Base-by-base conservation (phyloP, 2,113 vertebrate genomes). In the Passer montanus region DNA sequence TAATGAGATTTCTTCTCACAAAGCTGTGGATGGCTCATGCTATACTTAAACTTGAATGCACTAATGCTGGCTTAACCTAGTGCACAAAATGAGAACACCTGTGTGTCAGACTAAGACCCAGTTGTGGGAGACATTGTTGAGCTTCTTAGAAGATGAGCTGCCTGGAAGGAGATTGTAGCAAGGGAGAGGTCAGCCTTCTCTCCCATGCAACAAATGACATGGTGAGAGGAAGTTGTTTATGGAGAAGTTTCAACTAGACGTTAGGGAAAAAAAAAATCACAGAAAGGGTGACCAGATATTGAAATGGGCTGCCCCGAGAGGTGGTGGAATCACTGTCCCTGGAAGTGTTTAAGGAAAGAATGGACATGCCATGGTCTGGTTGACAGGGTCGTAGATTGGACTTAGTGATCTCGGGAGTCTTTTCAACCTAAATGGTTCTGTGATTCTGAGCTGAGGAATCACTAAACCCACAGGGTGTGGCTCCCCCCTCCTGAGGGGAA, bases 31-130 rank as follows among this genome's bases (percentile, higher is more conserved):
- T 66, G 37, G 27, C 16, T 60, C 22, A 3, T 80, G 56, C 73
- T 73, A 12, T 55, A 44, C 31, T 80, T 84, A 46, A 50, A 49
- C 14, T 27, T 27, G 19, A 53, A n/a, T 0, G 0, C 43, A 23
- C 19, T 76, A 53, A 76, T 67, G 14, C 16, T 35, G 39, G n/a
- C 58, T 94, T 84, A 90, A 87, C 53, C 43, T 49, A 7, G 18
- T 3, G 31, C 20, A 43, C 22, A 58, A 64, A 76, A 74, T 6
- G 3, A 37, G 18, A 55, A 50, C 11, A 43, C 11, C 47, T 28
- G 13, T 22, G 58, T 3, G 10, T 35, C 63, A 58, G 17, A 39
- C 15, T 1, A 6, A 64, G 66, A 26, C 23, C 2, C 27, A 9
- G 4, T 1, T 47, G 60, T 64, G 35, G 7, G 24, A 88, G 44